These are phyloP conservation scores for Progne subis DNA, from an alignment of 2,113 vertebrate species.

Conservation along the genomic window DNA sequence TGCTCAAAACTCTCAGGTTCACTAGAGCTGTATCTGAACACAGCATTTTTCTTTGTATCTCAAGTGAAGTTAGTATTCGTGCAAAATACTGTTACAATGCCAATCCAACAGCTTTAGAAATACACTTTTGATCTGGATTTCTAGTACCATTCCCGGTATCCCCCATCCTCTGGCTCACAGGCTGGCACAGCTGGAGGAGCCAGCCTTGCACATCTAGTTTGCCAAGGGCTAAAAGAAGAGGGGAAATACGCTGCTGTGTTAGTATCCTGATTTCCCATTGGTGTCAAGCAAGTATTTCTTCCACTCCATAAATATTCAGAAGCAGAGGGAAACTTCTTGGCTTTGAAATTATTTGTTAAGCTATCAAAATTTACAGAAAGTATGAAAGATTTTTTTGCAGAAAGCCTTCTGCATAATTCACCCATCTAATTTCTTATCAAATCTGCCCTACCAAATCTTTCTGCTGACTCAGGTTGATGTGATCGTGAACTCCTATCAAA, in stretches of 20 bases:
- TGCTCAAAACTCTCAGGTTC: neutral
- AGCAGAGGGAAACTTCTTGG: constrained; percentile 11
- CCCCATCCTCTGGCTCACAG: neutral
- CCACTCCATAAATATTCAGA: neutral
- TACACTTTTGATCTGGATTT: neutral
- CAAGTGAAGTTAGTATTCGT: neutral
- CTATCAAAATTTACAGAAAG: constrained; percentile 2
- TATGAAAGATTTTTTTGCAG: neutral
- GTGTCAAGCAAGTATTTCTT: neutral
- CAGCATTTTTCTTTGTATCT: neutral
- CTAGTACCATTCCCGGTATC: neutral
- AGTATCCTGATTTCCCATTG: neutral
- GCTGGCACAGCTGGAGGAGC: neutral
- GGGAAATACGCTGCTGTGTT: neutral
- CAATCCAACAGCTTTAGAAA: neutral
- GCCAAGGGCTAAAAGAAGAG: neutral
- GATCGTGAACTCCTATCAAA: neutral
- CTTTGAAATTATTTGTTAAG: constrained; percentile 38
- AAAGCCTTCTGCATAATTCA: constrained; percentile 23
- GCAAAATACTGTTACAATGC: neutral
- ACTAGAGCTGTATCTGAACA: neutral
- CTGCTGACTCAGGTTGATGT: neutral
- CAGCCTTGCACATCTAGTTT: neutral
- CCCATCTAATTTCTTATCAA: neutral
- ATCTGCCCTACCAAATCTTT: neutral